Evolutionary conservation across 2,113 vertebrate genomes (phyloP), one percentile per base, ranked within the genome.

Genomic region (Quiscalus mexicanus): DNA sequence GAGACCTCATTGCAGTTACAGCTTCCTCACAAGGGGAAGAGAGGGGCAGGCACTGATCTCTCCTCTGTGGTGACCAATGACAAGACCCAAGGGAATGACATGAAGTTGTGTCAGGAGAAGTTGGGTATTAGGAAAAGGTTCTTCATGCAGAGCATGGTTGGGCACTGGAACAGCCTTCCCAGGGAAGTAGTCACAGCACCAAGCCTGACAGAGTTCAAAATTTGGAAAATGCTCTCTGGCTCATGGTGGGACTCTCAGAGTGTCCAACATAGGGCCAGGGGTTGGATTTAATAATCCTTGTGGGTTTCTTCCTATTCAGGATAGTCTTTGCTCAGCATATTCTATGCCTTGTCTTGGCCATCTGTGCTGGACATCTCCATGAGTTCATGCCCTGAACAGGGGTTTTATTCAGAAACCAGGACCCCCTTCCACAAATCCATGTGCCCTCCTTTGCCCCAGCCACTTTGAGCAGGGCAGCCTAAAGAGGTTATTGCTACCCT

Each of bases 91-190:
- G 25, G 20, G 8, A 76, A 68, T 23, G 17, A 10, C 17, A 12
- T 13, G 21, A 27, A 55, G 17, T 6, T 55, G 17, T 37, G 35
- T 37, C 33, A 58, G n/a, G 44, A 18, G 12, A 74, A 5, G 44
- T 2, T 33, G 37, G 8, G 27, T 50, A 23, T 65, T 7, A 74
- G 24, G 14, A 55, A 27, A 68, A 62, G 21, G 2, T 49, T 69
- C n/a, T 42, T 27, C 47, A 41, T 18, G 3, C 7, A 62, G 20
- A 41, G 11, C 1, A 2, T 27, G 5, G 12, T 0, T 53, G 47
- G 28, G 8, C 49, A 28, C 63, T 56, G 49, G 30, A 77, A 63
- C 31, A 69, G 21, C 9, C 10, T 63, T 21, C 22, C 8, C 3
- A 62, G 12, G 41, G 55, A 76, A 69, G 10, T 19, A 21, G 8